Evolutionary conservation across 2,113 vertebrate genomes (phyloP).

Genomic region (Cyprinodon tularosa): DNA sequence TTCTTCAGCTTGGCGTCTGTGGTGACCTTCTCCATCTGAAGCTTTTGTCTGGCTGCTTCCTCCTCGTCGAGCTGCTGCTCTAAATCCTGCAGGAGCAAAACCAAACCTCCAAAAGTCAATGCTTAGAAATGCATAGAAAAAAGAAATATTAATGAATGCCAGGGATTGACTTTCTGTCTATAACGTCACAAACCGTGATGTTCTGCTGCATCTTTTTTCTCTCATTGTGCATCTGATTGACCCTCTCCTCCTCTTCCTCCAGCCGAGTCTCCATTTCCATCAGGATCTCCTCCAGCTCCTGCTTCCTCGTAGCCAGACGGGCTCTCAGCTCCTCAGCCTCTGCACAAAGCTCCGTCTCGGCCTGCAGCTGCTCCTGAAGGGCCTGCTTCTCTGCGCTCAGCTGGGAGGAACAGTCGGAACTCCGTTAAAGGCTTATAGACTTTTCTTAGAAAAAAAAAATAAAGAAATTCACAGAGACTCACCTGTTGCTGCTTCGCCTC

Average conservation of each 20-base stretch:
- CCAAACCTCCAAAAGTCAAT: not conserved
- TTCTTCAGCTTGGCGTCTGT: slow-evolving; percentile 94
- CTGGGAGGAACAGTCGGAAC: slow-evolving; percentile 62
- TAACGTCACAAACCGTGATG: slow-evolving; percentile 82
- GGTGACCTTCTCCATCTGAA: slow-evolving; percentile 95
- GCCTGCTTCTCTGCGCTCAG: slow-evolving; percentile 89
- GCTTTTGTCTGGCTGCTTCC: slow-evolving; percentile 92
- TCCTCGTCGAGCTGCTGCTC: slow-evolving; percentile 97
- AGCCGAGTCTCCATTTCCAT: slow-evolving; percentile 94
- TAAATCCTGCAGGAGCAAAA: slow-evolving; percentile 82
- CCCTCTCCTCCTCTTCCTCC: slow-evolving; percentile 95
- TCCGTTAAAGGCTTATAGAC: not conserved
- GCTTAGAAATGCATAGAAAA: too few species aligned
- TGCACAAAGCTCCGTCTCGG: slow-evolving; percentile 93
- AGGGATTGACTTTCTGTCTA: too few species aligned
- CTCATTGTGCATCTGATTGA: slow-evolving; percentile 85
- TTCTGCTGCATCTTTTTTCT: slow-evolving; percentile 99
- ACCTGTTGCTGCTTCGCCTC: slow-evolving; percentile 90
- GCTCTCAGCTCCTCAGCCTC: slow-evolving; percentile 96
- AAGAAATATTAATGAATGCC: too few species aligned
- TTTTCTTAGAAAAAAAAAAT: not conserved
- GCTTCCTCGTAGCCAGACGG: slow-evolving; percentile 90
- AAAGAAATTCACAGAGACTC: not conserved
- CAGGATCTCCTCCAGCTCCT: slow-evolving; percentile 95
- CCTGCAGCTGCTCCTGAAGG: slow-evolving; percentile 97